These are phyloP conservation scores for Pammene aurita DNA, from an alignment of 2,888 invertebrate genomes.

Conservation along the genomic window DNA sequence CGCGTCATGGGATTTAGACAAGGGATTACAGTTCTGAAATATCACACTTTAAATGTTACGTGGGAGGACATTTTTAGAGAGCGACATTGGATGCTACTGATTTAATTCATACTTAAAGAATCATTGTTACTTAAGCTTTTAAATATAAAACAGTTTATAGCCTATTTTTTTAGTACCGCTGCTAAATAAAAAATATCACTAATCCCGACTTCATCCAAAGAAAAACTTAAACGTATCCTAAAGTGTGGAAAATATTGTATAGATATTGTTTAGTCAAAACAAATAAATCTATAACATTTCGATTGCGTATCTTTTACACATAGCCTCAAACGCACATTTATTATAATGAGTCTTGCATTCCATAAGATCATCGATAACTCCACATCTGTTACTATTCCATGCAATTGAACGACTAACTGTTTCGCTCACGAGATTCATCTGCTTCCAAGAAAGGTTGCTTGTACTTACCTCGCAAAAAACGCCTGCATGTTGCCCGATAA, in stretches of 20 bases:
- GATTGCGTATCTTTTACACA: no score
- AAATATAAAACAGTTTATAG: background rate
- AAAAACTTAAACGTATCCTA: no score
- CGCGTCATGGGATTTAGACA: conserved; percentile 18
- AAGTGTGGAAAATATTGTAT: no score
- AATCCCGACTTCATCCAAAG: no score
- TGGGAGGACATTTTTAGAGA: conserved; percentile 26
- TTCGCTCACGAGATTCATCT: background rate
- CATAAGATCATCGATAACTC: background rate
- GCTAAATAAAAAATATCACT: no score
- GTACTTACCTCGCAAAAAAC: conserved; percentile 22
- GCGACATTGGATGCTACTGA: conserved; percentile 21
- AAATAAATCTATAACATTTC: no score
- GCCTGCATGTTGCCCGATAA: conserved; percentile 21
- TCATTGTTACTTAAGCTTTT: background rate
- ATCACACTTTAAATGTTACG: conserved; percentile 33
- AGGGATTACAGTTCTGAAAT: conserved; percentile 35
- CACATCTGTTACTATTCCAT: conserved; percentile 1
- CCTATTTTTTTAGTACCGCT: background rate
- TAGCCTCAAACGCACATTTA: background rate
- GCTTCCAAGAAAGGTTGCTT: conserved; percentile 12
- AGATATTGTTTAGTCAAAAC: no score
- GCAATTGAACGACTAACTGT: conserved; percentile 11
- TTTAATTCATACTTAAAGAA: background rate
- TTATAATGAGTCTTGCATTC: background rate